Conservation (phyloP, 2,797 vertebrate genomes). For the Centroberyx gerrardi region DNA sequence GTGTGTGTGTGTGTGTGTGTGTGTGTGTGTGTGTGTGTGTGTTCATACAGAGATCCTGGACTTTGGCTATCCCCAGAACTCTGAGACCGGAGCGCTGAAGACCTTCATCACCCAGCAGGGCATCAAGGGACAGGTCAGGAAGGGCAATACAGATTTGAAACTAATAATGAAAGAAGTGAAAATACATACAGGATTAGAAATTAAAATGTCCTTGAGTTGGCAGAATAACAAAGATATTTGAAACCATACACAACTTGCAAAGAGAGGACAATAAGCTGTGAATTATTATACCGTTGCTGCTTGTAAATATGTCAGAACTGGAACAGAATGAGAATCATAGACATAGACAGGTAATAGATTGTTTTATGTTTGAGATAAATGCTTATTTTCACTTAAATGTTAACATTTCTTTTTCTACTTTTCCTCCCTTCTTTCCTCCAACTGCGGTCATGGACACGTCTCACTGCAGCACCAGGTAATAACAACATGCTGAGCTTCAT, state of each 20-base stretch:
- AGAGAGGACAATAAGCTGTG: neutral
- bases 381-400: neutral
- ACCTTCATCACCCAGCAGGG: conserved; percentile 99
- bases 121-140: conserved; percentile 97
- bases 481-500: neutral
- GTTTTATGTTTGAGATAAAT: neutral
- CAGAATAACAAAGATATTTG: neutral
- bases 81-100: conserved; percentile 98
- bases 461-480: conserved; percentile 85
- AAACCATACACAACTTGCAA: neutral
- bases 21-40: conserved; percentile 46
- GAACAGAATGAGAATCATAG: neutral
- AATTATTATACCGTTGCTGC: no score
- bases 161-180: neutral
- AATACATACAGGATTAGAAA: no score
- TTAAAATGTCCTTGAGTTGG: neutral
- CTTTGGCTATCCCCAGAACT: conserved; percentile 99
- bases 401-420: neutral
- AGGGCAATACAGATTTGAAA: neutral
- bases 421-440: conserved; percentile 6
- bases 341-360: neutral
- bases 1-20: conserved; percentile 53
- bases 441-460: conserved; percentile 34
- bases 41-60: conserved; percentile 95
- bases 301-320: neutral